phyloP scores from a whole-genome alignment of 30 jellyfish, hydroid and myxozoan species.

The Cassiopea andromeda region DNA sequence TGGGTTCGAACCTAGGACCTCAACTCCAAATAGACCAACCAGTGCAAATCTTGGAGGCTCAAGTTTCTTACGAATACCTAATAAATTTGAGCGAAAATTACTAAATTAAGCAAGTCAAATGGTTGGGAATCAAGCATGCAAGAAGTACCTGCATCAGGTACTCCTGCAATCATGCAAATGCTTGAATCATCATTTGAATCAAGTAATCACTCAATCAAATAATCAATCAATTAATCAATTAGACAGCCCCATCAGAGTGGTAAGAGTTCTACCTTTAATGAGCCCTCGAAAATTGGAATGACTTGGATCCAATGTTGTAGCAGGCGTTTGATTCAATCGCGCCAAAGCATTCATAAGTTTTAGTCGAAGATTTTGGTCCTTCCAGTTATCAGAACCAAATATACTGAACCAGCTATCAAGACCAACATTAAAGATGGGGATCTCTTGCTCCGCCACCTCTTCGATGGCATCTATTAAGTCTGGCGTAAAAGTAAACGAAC shows the following conservation, averaged over 20 bases:
- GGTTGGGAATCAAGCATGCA: too few relatives aligned
- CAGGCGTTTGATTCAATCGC: conserved; percentile 55
- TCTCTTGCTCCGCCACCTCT: conserved; percentile 53
- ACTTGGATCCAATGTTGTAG: conserved; percentile 39
- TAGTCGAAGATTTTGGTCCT: conserved; percentile 43
- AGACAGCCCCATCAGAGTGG: conserved; percentile 6
- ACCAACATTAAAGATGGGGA: conserved; percentile 56
- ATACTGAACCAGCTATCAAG: conserved; percentile 63
- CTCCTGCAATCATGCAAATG: too few relatives aligned
- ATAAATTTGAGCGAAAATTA: background rate
- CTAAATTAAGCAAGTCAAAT: background rate
- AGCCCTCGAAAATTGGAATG: conserved; percentile 47
- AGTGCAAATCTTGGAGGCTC: conserved; percentile 42
- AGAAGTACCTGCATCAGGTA: too few relatives aligned
- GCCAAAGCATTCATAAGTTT: conserved; percentile 55
- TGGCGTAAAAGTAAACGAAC: too few relatives aligned
- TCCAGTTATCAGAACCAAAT: conserved; percentile 52
- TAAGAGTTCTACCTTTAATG: conserved; percentile 16
- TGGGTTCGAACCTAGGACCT: conserved; percentile 52
- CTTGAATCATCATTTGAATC: background rate
- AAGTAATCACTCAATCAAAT: background rate
- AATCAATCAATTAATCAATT: background rate
- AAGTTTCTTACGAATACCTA: conserved; percentile 45
- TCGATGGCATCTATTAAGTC: conserved; percentile 59
- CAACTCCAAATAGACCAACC: conserved; percentile 52